Base-by-base conservation (phyloP, 1,140 invertebrate genomes). In the Lepidotrigona ventralis region DNA sequence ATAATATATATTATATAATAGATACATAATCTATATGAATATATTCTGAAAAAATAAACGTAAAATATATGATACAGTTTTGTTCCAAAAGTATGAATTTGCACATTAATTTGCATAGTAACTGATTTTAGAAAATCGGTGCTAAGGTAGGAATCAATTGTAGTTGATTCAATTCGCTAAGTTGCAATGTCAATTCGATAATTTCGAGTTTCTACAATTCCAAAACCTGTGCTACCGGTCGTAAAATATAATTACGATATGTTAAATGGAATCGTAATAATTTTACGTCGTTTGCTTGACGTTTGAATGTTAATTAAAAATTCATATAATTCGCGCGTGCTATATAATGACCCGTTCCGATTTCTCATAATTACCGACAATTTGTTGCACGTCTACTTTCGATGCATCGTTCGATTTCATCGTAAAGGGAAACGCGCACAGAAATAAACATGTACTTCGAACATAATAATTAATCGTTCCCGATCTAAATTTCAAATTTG, bases 161-260 rank as follows among this genome's bases (percentile, higher is more conserved):
- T 1, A 3, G 1, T n/a, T 60, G 11, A 23, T 14, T 2, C 5
- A n/a, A 60, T 12, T 60, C 58, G 58, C 23, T 4, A n/a, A 23
- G 1, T 60, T 5, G 58, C 23, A 5, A 14, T 5, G 5, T 12
- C 21, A 4, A 1, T 23, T 60, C 23, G 11, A 60, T 4, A 1
- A 21, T n/a, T n/a, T 60, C 58, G 1, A n/a, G 58, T 12, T 60
- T 60, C 12, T 60, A 0, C 1, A 60, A 60, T n/a, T n/a, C 11
- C 58, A 5, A 26, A 17, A 6, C 4, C 14, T 1, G n/a, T 6
- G n/a, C 15, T 2, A 8, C n/a, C 1, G n/a, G 3, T 64, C n/a
- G 0, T 29, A 29, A 29, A 15, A 8, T 26, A 26, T 26, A 0
- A 17, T 0, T 26, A 64, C 0, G n/a, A 11, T 21, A 0, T 23